Evolutionary conservation across 2,797 vertebrate genomes (phyloP).

Genomic region (Eremophila alpestris): DNA sequence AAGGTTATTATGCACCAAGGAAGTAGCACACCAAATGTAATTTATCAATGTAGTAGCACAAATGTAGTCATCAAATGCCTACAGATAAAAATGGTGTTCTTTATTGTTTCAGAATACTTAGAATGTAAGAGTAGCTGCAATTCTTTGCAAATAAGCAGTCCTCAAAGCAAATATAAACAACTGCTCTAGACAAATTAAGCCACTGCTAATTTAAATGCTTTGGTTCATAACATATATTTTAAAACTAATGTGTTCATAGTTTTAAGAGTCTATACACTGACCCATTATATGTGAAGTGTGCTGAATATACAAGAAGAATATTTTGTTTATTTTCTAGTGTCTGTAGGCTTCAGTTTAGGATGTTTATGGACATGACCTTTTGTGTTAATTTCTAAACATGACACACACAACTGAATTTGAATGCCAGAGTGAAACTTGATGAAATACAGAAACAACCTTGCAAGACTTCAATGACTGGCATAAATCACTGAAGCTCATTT

Average conservation of each 20-base stretch:
- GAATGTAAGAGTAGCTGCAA: background rate
- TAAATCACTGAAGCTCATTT: background rate
- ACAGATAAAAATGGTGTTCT: background rate
- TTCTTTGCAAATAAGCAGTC: background rate
- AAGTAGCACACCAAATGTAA: background rate
- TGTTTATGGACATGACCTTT: background rate
- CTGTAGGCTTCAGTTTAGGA: background rate
- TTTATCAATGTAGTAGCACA: too few species aligned
- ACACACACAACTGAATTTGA: background rate
- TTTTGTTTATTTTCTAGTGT: background rate
- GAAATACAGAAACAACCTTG: background rate
- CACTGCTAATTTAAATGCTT: background rate
- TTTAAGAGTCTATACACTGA: background rate
- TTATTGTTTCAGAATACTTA: background rate
- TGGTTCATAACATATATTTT: background rate
- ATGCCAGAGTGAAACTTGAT: background rate
- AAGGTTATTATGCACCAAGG: background rate
- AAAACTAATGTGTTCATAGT: background rate
- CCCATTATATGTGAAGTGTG: background rate
- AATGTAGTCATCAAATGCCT: background rate
- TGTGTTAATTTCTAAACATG: background rate
- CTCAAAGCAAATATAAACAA: background rate
- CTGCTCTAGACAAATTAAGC: background rate
- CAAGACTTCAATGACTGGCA: background rate
- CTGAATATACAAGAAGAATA: background rate